Evolutionary conservation across 1,140 invertebrate species (phyloP).

Genomic region (Drosophila virilis): DNA sequence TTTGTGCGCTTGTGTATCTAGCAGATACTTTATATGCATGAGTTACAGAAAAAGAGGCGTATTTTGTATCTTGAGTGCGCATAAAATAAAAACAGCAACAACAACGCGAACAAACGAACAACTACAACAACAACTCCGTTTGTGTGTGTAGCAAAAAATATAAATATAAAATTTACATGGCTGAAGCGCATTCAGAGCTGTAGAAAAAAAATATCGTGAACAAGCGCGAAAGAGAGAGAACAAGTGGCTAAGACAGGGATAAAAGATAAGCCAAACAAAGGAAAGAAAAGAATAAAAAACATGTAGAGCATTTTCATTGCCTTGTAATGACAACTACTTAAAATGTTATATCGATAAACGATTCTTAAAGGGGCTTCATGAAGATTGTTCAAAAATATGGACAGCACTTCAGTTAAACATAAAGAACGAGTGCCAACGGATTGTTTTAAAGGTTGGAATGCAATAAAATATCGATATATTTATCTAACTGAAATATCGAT

Average conservation of each 20-base stretch:
- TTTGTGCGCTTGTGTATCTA: constrained; percentile 55
- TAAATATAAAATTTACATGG: constrained; percentile 52
- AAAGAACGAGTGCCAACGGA: too few relatives aligned
- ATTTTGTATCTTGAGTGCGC: constrained; percentile 52
- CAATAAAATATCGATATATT: too few relatives aligned
- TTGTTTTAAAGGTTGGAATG: too few relatives aligned
- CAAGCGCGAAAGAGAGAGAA: neutral
- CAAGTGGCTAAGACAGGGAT: constrained; percentile 5
- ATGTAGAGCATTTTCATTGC: neutral
- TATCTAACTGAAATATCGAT: too few relatives aligned
- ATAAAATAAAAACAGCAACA: constrained; percentile 43
- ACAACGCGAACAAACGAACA: neutral
- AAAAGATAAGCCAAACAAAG: constrained; percentile 11
- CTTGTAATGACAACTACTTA: constrained; percentile 13
- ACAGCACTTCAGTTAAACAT: neutral
- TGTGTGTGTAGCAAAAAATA: constrained; percentile 37
- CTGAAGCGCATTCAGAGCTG: constrained; percentile 33
- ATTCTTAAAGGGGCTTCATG: neutral
- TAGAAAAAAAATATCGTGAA: neutral
- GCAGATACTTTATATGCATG: constrained; percentile 66
- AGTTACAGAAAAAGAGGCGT: constrained; percentile 64
- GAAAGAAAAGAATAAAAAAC: neutral
- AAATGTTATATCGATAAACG: constrained; percentile 19
- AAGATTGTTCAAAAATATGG: neutral
- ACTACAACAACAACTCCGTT: neutral